phyloP scores from a whole-genome alignment of 2,113 vertebrate species.

The cat (Felis catus) region DNA sequence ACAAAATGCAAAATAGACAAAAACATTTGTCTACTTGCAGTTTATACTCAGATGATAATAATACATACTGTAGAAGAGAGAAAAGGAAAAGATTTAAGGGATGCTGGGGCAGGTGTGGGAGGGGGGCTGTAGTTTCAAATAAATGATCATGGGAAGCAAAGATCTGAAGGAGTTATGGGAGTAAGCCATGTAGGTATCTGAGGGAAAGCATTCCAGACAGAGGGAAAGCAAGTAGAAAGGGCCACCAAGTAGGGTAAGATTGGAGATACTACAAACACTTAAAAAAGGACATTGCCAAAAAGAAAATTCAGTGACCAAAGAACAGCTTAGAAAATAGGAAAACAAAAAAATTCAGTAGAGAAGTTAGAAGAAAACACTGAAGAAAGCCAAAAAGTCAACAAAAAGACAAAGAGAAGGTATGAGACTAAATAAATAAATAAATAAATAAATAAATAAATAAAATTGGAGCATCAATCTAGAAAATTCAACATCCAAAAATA shows the following conservation, averaged over 20 bases:
- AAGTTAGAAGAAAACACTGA: not conserved
- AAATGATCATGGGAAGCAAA: not conserved
- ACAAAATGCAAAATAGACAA: not conserved
- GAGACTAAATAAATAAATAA: not conserved
- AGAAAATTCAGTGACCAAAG: not conserved
- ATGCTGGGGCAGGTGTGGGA: not conserved
- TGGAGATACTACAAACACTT: not conserved
- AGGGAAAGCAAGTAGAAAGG: not conserved
- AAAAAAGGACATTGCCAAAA: not conserved
- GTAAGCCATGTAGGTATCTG: not conserved
- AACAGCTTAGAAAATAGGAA: not conserved
- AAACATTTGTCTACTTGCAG: not conserved
- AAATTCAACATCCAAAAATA: conserved; percentile 17
- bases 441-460: not conserved
- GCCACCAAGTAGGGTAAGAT: not conserved
- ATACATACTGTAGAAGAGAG: not conserved
- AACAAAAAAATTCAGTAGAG: not conserved
- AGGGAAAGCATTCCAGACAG: not conserved
- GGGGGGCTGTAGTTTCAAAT: not conserved
- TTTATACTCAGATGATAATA: not conserved
- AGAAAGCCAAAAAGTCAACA: not conserved
- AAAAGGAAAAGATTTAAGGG: not conserved
- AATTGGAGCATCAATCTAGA: not conserved
- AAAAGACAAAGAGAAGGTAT: not conserved
- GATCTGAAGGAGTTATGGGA: not conserved